A percentile compares a stretch with the other conserved stretches of the same genome.
Evolutionary conservation across 2,797 vertebrate genomes (phyloP).

Genomic region (Pempheris klunzingeri): DNA sequence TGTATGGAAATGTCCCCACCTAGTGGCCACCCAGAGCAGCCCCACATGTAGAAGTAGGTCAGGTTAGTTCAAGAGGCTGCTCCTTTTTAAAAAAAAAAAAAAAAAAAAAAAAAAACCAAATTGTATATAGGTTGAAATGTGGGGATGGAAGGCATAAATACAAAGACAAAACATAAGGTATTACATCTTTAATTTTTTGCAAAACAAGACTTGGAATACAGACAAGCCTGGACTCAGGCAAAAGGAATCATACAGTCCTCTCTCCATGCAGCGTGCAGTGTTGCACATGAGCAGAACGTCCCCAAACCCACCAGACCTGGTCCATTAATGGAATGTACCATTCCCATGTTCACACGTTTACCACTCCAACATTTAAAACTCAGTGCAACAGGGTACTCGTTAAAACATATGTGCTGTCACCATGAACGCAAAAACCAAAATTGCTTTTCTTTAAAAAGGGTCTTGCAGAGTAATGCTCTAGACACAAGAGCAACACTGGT

Average conservation of each 20-base stretch:
- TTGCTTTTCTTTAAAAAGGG: constrained; percentile 69
- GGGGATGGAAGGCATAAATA: too few relatives aligned
- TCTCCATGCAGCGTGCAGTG: constrained; percentile 80
- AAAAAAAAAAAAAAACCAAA: too few relatives aligned
- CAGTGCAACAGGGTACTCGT: constrained; percentile 84
- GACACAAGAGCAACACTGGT: constrained; percentile 74
- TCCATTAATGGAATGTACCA: constrained; percentile 79
- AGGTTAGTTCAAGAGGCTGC: too few relatives aligned
- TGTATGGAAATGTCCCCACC: constrained; percentile 14
- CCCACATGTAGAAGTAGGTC: too few relatives aligned
- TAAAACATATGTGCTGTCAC: constrained; percentile 76
- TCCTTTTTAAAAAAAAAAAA: too few relatives aligned
- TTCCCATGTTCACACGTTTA: constrained; percentile 72
- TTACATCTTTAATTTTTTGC: constrained; percentile 85
- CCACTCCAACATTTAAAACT: constrained; percentile 78
- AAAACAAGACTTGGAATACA: constrained; percentile 86
- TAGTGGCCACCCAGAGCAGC: constrained; percentile 24
- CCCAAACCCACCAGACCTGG: constrained; percentile 56
- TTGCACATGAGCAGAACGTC: constrained; percentile 80
- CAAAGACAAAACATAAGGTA: constrained; percentile 53
- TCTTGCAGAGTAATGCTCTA: constrained; percentile 73
- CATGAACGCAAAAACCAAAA: constrained; percentile 76
- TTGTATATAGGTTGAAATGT: too few relatives aligned
- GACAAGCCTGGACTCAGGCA: constrained; percentile 85
- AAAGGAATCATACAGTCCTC: constrained; percentile 82